Percentiles rank a stretch among this genome's conserved stretches.
Evolutionary conservation across 2,113 vertebrate species (phyloP).

Genomic region (Erythrolamprus reginae): DNA sequence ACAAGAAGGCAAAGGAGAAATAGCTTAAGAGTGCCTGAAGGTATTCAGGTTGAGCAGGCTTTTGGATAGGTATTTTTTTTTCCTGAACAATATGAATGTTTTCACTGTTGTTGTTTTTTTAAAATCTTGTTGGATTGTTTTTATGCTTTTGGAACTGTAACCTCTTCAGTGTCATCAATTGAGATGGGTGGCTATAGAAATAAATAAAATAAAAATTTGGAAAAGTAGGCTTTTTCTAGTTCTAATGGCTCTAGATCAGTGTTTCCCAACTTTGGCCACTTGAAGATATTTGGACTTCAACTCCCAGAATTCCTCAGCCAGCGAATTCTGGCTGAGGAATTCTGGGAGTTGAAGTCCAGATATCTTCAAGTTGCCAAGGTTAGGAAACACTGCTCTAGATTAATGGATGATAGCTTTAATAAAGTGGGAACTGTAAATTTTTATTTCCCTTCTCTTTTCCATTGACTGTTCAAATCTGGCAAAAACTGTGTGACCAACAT

Average conservation of each 20-base stretch:
- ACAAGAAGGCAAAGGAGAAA: not conserved
- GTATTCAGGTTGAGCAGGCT: not conserved
- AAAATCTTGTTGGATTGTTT: not conserved
- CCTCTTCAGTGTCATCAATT: not conserved
- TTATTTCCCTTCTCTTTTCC: not conserved
- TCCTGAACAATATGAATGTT: not conserved
- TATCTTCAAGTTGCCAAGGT: too few species aligned
- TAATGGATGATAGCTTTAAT: not conserved
- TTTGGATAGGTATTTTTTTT: not conserved
- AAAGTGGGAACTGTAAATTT: not conserved
- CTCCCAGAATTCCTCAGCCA: too few species aligned
- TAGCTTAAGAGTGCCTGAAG: not conserved
- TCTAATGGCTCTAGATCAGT: not conserved
- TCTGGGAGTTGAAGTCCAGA: too few species aligned
- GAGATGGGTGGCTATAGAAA: not conserved
- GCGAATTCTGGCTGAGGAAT: too few species aligned
- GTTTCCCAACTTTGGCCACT: too few species aligned
- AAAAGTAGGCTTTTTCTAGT: not conserved
- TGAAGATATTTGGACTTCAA: too few species aligned
- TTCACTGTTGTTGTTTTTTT: not conserved
- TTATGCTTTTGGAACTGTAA: not conserved
- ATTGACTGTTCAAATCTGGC: not conserved
- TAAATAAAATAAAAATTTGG: not conserved
- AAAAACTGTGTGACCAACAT: not conserved
- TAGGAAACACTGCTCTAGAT: too few species aligned